Base-by-base conservation (phyloP, 2,888 invertebrate genomes). In the Idaea biselata region DNA sequence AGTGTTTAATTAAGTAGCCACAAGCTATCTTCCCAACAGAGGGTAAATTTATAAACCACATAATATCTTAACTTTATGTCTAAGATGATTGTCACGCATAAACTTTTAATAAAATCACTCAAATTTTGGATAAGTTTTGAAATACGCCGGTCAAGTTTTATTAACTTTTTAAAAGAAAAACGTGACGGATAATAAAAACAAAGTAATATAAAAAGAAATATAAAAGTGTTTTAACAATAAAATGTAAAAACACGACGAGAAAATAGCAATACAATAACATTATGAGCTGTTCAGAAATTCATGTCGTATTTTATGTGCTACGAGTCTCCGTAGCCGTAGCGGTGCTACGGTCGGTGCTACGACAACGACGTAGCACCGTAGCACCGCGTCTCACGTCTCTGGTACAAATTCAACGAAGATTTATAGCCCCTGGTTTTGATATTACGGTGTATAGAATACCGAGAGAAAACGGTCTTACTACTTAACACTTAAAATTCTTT, bases 391-490 rank as follows among this genome's bases (percentile, higher is more conserved):
- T 8, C 44, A 14, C 44, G 8, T 8, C 14, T 61, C 61, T 65
- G 62, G 59, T 66, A 66, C 64, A 58, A 68, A 62, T 66, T 60
- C 66, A 60, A 64, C 63, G 60, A 62, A 66, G 61, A 64, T 63
- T 64, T 62, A 68, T 63, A 55, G 60, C 59, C 60, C 59, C 60
- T 64, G 63, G 64, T 56, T 44, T 8, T 18, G 56, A 18, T 56
- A 56, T 14, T 17, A 56, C 17, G 16, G 56, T 56, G 11, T 55
- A 55, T 55, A n/a, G n/a, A n/a, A n/a, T n/a, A n/a, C n/a, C n/a
- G 53, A 16, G n/a, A 53, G 53, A n/a, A 58, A n/a, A n/a, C 18
- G 16, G 60, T n/a, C 1, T 25, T 25, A 25, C 25, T 25, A 25
- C 5, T 25, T 25, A 25, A 25, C 25, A 25, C 5, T 25, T 25